These are phyloP conservation scores for Montipora capricornis DNA, from an alignment of 64 coral and sea anemone species.

Conservation along the genomic window DNA sequence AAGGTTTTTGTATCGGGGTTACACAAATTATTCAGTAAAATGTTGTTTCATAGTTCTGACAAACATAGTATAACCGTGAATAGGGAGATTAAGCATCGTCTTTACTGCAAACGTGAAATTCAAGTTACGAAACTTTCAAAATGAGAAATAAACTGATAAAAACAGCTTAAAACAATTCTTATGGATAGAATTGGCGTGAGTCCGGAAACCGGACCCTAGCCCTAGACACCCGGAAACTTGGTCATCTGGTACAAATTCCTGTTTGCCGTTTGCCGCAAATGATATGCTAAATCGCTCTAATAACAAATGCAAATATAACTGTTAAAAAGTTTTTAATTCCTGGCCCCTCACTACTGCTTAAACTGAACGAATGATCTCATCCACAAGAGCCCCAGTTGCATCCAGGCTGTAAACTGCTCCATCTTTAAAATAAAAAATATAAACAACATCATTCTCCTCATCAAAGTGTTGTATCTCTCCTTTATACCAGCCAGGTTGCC, in stretches of 20 bases:
- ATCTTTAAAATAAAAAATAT: conserved; percentile 1
- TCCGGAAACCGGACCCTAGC: neutral
- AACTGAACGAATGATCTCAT: conserved; percentile 21
- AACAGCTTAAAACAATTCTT: conserved; percentile 6
- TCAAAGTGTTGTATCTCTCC: conserved; percentile 35
- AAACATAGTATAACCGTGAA: conserved; percentile 10
- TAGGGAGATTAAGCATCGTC: neutral
- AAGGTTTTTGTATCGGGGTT: neutral
- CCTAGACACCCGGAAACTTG: neutral
- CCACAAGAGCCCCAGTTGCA: neutral
- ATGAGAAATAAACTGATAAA: conserved; percentile 6
- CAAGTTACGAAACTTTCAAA: conserved; percentile 11
- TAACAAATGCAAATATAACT: neutral
- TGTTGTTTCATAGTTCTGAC: neutral
- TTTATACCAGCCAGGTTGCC: conserved; percentile 51
- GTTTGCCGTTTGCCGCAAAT: too few species aligned
- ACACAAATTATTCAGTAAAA: neutral
- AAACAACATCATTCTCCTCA: conserved; percentile 5
- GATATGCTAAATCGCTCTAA: neutral
- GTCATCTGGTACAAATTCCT: too few species aligned
- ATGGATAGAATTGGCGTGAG: neutral
- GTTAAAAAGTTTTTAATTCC: conserved; percentile 1
- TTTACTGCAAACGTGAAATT: neutral
- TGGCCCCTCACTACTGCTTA: neutral
- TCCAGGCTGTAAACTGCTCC: neutral